Conservation (phyloP, 2,797 vertebrate species). For the Phoebastria nigripes region DNA sequence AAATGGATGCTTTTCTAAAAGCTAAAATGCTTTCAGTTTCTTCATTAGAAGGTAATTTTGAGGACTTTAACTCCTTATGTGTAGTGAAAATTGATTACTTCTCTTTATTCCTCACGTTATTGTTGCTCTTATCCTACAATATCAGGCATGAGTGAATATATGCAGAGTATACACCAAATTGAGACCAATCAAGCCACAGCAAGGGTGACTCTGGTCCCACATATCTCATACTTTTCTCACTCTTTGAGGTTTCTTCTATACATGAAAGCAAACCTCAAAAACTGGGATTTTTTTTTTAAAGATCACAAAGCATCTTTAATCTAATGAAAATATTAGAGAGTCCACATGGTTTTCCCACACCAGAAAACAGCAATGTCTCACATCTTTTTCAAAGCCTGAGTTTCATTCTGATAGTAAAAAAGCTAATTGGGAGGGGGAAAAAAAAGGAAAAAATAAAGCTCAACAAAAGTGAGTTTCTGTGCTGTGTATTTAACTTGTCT, state of each 20-base stretch:
- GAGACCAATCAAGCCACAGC: neutral
- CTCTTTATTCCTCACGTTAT: neutral
- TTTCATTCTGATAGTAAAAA: neutral
- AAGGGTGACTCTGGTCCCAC: neutral
- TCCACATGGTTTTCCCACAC: neutral
- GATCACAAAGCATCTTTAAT: neutral
- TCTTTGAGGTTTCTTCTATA: neutral
- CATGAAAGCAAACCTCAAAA: neutral
- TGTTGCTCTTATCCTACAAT: neutral
- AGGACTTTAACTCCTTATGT: neutral
- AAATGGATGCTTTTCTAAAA: neutral
- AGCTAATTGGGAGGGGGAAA: accelerated
- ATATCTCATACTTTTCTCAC: neutral
- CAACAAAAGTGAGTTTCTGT: neutral
- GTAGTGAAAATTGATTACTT: neutral
- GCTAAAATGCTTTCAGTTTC: neutral
- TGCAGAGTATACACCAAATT: neutral
- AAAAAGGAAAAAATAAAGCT: neutral
- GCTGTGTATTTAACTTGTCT: neutral
- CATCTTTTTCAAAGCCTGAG: neutral
- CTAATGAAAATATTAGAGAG: neutral
- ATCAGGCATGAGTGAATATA: neutral
- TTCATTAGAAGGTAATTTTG: neutral
- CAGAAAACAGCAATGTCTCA: neutral
- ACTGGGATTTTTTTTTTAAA: neutral